These are phyloP conservation scores for Epinotia nisella DNA, from an alignment of 2,888 invertebrate species.

Conservation along the genomic window DNA sequence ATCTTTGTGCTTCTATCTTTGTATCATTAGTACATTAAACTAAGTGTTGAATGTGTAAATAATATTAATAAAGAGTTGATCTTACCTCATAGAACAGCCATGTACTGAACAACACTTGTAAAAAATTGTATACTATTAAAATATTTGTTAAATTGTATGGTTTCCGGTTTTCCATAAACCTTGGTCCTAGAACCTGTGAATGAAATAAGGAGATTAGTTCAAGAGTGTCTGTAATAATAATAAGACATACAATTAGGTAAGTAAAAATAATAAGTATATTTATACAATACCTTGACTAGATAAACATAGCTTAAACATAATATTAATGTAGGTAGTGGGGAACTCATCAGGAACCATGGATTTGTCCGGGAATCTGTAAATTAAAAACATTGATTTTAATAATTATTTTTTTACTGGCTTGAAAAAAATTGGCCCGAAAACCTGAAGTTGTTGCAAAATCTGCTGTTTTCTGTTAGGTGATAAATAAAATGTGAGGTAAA, in stretches of 20 bases:
- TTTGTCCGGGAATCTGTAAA: constrained; percentile 94
- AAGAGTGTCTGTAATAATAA: not conserved
- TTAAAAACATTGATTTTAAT: constrained; percentile 49
- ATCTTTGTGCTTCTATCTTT: not conserved
- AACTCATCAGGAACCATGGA: constrained; percentile 96
- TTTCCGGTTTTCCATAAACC: constrained; percentile 96
- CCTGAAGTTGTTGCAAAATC: too few relatives aligned
- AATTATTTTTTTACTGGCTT: not conserved
- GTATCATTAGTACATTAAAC: not conserved
- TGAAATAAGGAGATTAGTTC: constrained; percentile 44
- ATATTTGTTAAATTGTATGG: constrained; percentile 92
- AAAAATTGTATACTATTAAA: constrained; percentile 92
- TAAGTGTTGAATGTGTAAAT: constrained; percentile 32
- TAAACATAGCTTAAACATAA: constrained; percentile 96
- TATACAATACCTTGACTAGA: constrained; percentile 89
- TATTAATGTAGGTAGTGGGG: constrained; percentile 95
- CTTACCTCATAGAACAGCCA: constrained; percentile 97
- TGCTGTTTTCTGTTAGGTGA: too few relatives aligned
- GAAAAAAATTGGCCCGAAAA: too few relatives aligned
- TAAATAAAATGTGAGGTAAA: too few relatives aligned
- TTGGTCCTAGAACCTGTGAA: constrained; percentile 91
- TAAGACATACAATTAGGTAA: not conserved
- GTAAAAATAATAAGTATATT: constrained; percentile 3
- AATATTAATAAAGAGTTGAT: constrained; percentile 34
- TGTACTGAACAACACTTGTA: constrained; percentile 95